Percentiles rank a stretch among this genome's conserved stretches.
Conservation (phyloP, 2,888 invertebrate species). For the Slavum lentiscoides region DNA sequence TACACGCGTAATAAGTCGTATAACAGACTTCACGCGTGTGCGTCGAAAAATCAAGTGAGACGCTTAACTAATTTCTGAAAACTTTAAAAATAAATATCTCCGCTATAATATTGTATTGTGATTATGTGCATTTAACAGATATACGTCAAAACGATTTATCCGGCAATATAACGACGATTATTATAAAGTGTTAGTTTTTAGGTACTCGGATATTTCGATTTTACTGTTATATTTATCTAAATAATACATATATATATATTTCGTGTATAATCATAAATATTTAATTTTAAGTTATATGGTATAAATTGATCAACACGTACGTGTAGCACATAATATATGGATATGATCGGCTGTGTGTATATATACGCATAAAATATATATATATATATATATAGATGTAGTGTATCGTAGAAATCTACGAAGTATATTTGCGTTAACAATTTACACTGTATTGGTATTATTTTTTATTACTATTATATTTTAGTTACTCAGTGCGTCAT, state of each 20-base stretch:
- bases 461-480: slow-evolving; percentile 9
- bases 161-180: not conserved
- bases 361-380: not conserved
- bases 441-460: slow-evolving; percentile 1
- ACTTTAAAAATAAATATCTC: too few species aligned
- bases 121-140: not conserved
- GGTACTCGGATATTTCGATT: not conserved
- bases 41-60: too few species aligned
- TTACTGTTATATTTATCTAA: not conserved
- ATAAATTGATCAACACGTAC: slow-evolving; percentile 3
- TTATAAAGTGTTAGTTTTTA: not conserved
- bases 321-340: too few species aligned
- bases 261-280: slow-evolving; percentile 1
- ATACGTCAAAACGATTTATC: slow-evolving; percentile 1
- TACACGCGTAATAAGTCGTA: not conserved
- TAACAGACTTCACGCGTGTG: too few species aligned
- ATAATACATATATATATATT: not conserved
- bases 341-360: not conserved
- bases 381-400: not conserved
- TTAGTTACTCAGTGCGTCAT: not conserved
- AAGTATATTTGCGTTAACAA: slow-evolving; percentile 8
- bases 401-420: not conserved
- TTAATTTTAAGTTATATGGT: slow-evolving; percentile 9
- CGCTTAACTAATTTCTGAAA: too few species aligned
- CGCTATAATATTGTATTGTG: too few species aligned